A percentile compares a stretch with the other conserved stretches of the same genome.
These are phyloP conservation scores for Phenganax stokvisi DNA, from an alignment of 92 coral and sea anemone species.

Conservation along the genomic window DNA sequence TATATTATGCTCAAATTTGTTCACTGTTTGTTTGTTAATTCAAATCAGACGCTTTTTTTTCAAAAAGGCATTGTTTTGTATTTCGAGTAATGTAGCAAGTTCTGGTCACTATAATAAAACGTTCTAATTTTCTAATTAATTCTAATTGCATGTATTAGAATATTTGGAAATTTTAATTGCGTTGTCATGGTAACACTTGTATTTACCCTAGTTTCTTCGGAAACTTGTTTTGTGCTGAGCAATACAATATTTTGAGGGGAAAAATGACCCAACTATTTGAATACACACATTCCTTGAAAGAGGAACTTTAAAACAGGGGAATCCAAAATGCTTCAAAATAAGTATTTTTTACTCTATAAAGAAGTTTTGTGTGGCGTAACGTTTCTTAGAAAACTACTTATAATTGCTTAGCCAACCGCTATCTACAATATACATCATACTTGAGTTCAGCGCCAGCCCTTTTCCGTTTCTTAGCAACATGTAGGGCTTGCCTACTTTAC, in stretches of 20 bases:
- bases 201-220: background rate
- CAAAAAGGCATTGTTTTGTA: background rate
- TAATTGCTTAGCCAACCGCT: too few species aligned
- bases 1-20: background rate
- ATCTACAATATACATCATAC: too few species aligned
- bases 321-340: too few species aligned
- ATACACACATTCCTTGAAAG: too few species aligned
- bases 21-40: background rate
- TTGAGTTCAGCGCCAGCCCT: too few species aligned
- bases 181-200: background rate
- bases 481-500: too few species aligned
- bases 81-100: background rate
- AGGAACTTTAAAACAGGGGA: too few species aligned
- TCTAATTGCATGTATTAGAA: background rate
- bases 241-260: background rate
- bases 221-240: background rate
- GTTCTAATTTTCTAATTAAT: background rate
- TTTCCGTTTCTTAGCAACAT: too few species aligned
- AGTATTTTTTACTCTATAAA: too few species aligned
- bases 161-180: background rate
- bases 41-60: background rate
- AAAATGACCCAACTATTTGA: background rate
- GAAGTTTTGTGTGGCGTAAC: too few species aligned
- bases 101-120: background rate
- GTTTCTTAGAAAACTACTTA: too few species aligned